Evolutionary conservation across 2,797 vertebrate species (phyloP), one percentile per base, ranked within the genome.

Genomic region (Pempheris klunzingeri): DNA sequence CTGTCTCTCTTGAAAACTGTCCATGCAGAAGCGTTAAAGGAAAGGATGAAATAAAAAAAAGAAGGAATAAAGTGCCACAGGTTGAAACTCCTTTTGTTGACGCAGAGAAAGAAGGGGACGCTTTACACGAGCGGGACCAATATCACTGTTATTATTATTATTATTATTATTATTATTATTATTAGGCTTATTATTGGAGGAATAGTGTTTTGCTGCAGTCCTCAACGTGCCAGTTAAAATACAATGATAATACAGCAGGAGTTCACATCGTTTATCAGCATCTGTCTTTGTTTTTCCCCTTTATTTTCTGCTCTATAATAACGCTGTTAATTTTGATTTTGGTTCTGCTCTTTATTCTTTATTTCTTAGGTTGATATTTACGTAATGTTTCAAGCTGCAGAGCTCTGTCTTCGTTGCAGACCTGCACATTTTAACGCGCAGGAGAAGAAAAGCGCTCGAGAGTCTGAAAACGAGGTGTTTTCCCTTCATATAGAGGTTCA

Each of bases 1-100:
- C 87, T 90, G 89, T 92, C 79, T 92, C 79, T 61, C 81, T 86
- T 85, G 80, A 91, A 92, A 94, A 92, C 92, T 90, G 90, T 89
- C 94, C 94, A 94, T 94, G 93, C 94, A 95, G 95, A 95, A 92
- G 90, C 93, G 94, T 95, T 90, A 85, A 94, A 93, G 90, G 84
- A 84, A 88, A 90, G 71, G 78, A 77, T 87, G 83, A 91, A 88
- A 94, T 28, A n/a, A n/a, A n/a, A 24, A 32, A 49, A 7, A n/a
- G 92, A 80, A 86, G 88, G 85, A 92, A 79, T 26, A 70, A 87
- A 84, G 85, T 79, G 58, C 87, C 12, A 55, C 63, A 38, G 65
- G 55, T 81, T 88, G 88, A 83, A 38, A 17, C n/a, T n/a, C 0
- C 24, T 61, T 41, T 30, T 57, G 41, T 76, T 68, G 10, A n/a